Conservation (phyloP, 2,888 invertebrate genomes). For the Rhimphoctona megacephalus region DNA sequence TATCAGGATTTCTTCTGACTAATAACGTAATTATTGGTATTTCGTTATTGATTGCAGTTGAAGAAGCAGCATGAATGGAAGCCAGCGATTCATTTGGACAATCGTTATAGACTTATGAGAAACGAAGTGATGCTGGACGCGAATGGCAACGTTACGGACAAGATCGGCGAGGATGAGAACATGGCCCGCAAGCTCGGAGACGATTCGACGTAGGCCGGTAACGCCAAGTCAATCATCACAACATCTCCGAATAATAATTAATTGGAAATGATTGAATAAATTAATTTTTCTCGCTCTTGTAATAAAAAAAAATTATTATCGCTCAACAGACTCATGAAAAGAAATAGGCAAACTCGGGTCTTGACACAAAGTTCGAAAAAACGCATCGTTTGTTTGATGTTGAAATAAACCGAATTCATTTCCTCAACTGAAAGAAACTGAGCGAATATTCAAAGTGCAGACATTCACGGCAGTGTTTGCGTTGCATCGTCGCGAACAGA, state of each 20-base stretch:
- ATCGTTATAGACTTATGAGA: slow-evolving; percentile 82
- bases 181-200: slow-evolving; percentile 30
- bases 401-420: not conserved
- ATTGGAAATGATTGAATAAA: not conserved
- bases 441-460: not conserved
- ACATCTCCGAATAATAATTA: not conserved
- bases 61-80: slow-evolving; percentile 61
- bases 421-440: not conserved
- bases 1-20: not conserved
- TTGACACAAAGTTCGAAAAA: not conserved
- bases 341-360: not conserved
- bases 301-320: not conserved
- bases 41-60: slow-evolving; percentile 71
- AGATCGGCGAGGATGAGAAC: slow-evolving; percentile 75
- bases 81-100: slow-evolving; percentile 81
- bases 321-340: not conserved
- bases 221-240: no score
- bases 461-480: not conserved
- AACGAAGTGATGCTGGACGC: slow-evolving; percentile 80
- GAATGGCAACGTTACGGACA: slow-evolving; percentile 76
- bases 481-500: not conserved
- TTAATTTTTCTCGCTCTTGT: no score
- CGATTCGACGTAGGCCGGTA: not conserved
- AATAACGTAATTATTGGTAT: not conserved
- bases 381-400: not conserved